Evolutionary conservation across 2,888 invertebrate genomes (phyloP).

Genomic region (Lordiphosa andalusiaca): DNA sequence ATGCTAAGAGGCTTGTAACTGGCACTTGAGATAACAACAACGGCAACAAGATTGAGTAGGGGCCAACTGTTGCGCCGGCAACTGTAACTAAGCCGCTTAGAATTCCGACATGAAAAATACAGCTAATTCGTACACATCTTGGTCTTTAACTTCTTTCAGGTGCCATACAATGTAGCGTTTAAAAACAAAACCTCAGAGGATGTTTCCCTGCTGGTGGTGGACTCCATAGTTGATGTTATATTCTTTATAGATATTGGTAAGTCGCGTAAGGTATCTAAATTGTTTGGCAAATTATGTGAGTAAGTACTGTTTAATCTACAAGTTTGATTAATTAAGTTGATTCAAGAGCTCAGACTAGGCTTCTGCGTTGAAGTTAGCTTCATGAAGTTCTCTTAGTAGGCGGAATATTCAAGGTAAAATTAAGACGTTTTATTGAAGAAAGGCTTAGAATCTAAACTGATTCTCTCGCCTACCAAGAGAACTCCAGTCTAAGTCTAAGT

Average conservation of each 20-base stretch:
- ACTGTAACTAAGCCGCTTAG: conserved; percentile 44
- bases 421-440: too few relatives aligned
- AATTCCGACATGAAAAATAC: conserved; percentile 9
- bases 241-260: conserved; percentile 98
- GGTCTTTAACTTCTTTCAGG: conserved; percentile 81
- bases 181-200: conserved; percentile 99
- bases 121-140: conserved; percentile 1
- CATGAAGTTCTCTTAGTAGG: too few relatives aligned
- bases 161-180: conserved; percentile 99
- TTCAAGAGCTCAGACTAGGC: too few relatives aligned
- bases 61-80: conserved; percentile 53
- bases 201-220: conserved; percentile 95
- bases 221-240: conserved; percentile 99
- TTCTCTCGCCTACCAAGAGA: too few relatives aligned
- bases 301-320: too few relatives aligned
- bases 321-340: too few relatives aligned
- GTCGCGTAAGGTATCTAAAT: conserved; percentile 14
- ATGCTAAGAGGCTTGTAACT: conserved; percentile 51
- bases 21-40: conserved; percentile 50
- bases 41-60: conserved; percentile 17
- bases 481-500: too few relatives aligned
- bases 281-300: too few relatives aligned
- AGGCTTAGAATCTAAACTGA: too few relatives aligned
- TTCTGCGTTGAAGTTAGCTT: too few relatives aligned
- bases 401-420: too few relatives aligned